These are phyloP conservation scores for Plagodis dolabraria DNA, from an alignment of 2,888 invertebrate genomes.

Conservation along the genomic window DNA sequence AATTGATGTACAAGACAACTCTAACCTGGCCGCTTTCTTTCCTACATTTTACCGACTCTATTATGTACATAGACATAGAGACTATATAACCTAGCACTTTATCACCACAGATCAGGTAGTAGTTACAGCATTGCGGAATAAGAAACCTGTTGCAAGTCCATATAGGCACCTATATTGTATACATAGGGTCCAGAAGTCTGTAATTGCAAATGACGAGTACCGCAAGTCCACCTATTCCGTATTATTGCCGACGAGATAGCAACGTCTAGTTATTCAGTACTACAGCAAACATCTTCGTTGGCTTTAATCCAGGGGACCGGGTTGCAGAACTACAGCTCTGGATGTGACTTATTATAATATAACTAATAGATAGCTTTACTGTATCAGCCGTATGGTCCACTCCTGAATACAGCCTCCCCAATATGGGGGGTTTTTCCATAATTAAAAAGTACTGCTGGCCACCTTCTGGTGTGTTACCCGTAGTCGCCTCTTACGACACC, in stretches of 20 bases:
- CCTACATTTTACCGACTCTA: too few species aligned
- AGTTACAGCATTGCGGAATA: background rate
- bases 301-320: conserved; percentile 74
- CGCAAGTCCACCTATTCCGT: conserved; percentile 52
- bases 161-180: background rate
- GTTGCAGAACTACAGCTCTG: conserved; percentile 43
- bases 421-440: too few species aligned
- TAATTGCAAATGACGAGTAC: conserved; percentile 25
- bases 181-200: conserved; percentile 7
- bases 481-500: too few species aligned
- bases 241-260: conserved; percentile 64
- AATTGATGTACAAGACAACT: too few species aligned
- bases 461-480: too few species aligned
- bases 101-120: background rate
- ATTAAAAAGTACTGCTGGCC: too few species aligned
- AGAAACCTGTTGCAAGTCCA: conserved; percentile 5
- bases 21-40: too few species aligned
- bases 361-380: too few species aligned
- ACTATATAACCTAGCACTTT: background rate
- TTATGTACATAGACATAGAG: too few species aligned
- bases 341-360: conserved; percentile 36
- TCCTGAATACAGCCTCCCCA: too few species aligned
- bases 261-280: conserved; percentile 72
- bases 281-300: conserved; percentile 79
- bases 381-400: too few species aligned